phyloP scores from a whole-genome alignment of 2,113 vertebrate genomes.

The Catharus minimus region DNA sequence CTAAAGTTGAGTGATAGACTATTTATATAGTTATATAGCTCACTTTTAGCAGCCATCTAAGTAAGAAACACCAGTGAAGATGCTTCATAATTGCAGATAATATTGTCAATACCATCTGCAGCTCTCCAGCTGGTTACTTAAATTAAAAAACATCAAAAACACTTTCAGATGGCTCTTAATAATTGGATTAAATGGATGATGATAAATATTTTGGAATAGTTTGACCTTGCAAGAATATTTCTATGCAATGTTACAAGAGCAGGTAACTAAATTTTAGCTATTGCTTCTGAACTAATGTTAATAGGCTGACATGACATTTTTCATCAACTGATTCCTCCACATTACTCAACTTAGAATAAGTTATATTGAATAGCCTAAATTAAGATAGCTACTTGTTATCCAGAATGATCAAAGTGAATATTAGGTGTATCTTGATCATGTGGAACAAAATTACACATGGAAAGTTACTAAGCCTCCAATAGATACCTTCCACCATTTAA shows the following conservation, averaged over 20 bases:
- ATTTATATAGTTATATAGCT: background rate
- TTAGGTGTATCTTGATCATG: background rate
- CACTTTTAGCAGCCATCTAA: background rate
- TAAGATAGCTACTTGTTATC: background rate
- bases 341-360: background rate
- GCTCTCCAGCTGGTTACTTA: slow-evolving; percentile 76
- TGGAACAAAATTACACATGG: background rate
- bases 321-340: background rate
- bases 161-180: slow-evolving; percentile 73
- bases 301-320: background rate
- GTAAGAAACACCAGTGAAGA: background rate
- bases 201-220: slow-evolving; percentile 70
- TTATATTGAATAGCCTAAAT: background rate
- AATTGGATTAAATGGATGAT: slow-evolving; percentile 78
- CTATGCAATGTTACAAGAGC: background rate
- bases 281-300: background rate
- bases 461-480: background rate
- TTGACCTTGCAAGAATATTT: slow-evolving; percentile 70
- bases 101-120: slow-evolving; percentile 75
- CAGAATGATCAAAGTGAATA: background rate
- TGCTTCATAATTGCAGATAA: background rate
- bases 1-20: background rate
- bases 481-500: background rate
- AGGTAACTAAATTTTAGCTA: background rate
- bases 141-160: slow-evolving; percentile 61